Conservation (phyloP, 1,140 invertebrate genomes). For the Dermatophagoides farinae region DNA sequence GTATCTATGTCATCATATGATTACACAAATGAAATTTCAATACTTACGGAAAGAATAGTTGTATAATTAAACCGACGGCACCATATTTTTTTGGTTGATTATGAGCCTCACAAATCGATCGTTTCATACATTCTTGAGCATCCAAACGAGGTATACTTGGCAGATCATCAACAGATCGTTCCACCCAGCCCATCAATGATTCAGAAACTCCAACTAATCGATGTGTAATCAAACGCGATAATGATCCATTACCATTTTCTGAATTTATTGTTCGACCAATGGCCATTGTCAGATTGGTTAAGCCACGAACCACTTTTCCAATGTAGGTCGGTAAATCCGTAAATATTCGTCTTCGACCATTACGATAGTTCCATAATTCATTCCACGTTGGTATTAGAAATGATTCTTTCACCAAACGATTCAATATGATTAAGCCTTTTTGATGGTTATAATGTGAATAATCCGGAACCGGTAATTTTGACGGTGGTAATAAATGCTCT, state of each 20-base stretch:
- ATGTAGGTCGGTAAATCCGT: neutral
- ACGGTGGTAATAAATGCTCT: too few species aligned
- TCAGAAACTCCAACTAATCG: slow-evolving; percentile 14
- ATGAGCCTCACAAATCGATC: slow-evolving; percentile 23
- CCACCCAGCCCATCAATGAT: slow-evolving; percentile 20
- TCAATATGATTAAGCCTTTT: neutral
- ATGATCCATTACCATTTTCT: neutral
- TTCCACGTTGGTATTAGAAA: neutral
- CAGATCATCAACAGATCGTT: slow-evolving; percentile 20
- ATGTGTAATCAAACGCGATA: slow-evolving; percentile 11
- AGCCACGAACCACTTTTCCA: neutral
- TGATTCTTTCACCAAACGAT: neutral
- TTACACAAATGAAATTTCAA: neutral
- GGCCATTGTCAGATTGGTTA: neutral
- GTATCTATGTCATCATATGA: neutral
- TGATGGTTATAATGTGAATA: neutral
- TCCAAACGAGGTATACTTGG: slow-evolving; percentile 21
- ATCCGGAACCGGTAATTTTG: too few species aligned
- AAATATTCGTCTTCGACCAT: neutral
- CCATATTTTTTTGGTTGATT: slow-evolving; percentile 24
- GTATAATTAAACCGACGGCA: slow-evolving; percentile 20
- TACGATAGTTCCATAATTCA: neutral
- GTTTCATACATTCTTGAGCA: slow-evolving; percentile 23
- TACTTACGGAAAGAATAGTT: slow-evolving; percentile 24
- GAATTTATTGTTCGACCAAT: slow-evolving; percentile 6